These are phyloP conservation scores for Callospermophilus lateralis DNA, from an alignment of 2,113 vertebrate species.

Conservation along the genomic window DNA sequence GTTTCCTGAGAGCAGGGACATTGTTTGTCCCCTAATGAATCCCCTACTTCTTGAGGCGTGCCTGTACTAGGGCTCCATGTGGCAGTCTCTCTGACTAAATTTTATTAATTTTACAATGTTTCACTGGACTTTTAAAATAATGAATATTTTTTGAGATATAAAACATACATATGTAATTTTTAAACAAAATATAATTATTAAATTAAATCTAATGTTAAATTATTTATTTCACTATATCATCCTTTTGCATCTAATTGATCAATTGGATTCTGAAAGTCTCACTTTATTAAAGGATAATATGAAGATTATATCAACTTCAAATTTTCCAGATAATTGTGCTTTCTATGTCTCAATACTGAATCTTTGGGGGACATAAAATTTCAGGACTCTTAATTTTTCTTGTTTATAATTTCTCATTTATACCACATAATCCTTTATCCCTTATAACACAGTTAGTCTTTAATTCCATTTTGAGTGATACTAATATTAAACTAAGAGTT, in stretches of 20 bases:
- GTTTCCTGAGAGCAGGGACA: not conserved
- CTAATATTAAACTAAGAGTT: not conserved
- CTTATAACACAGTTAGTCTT: not conserved
- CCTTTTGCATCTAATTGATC: not conserved
- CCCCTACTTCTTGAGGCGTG: not conserved
- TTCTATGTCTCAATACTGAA: not conserved
- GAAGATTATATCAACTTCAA: not conserved
- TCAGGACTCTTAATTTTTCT: not conserved
- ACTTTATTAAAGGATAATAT: not conserved
- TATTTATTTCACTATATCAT: not conserved
- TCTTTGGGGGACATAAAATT: slow-evolving; percentile 21
- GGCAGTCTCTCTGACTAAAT: not conserved
- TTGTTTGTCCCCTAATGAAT: not conserved
- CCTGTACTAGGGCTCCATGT: not conserved
- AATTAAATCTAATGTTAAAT: not conserved
- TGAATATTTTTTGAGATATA: not conserved
- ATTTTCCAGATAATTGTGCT: not conserved
- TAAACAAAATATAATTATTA: not conserved
- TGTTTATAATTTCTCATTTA: not conserved
- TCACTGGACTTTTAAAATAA: not conserved
- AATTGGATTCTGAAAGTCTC: not conserved
- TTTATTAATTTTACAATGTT: not conserved
- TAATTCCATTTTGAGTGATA: not conserved
- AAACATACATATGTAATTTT: not conserved
- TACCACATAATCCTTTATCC: not conserved